phyloP scores from a whole-genome alignment of 2,888 invertebrate species.

The Conops quadrifasciatus region DNA sequence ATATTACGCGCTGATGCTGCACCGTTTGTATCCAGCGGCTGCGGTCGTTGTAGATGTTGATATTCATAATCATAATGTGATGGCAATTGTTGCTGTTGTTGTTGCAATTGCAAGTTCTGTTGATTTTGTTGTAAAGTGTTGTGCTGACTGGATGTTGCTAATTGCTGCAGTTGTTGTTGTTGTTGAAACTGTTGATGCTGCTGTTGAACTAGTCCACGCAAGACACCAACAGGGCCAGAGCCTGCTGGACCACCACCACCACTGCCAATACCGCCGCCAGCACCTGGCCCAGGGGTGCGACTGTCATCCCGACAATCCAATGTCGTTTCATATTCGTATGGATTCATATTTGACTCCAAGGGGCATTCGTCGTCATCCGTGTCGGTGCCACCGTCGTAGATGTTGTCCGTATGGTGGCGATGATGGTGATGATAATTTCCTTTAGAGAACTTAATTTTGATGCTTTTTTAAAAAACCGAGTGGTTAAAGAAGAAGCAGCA shows the following conservation, averaged over 20 bases:
- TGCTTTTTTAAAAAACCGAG: constrained; percentile 47
- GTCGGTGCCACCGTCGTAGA: constrained; percentile 64
- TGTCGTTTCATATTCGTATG: constrained; percentile 66
- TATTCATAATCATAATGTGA: constrained; percentile 64
- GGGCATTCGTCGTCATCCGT: constrained; percentile 65
- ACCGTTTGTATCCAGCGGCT: constrained; percentile 52
- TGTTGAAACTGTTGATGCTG: constrained; percentile 36
- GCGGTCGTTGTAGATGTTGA: constrained; percentile 56
- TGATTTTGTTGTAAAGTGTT: constrained; percentile 59
- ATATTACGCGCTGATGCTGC: constrained; percentile 56
- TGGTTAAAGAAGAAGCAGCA: neutral
- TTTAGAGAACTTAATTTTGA: constrained; percentile 64
- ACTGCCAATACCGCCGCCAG: constrained; percentile 50
- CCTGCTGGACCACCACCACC: constrained; percentile 30
- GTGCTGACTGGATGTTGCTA: constrained; percentile 44
- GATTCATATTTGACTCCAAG: constrained; percentile 64
- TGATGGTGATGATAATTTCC: constrained; percentile 55
- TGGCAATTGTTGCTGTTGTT: constrained; percentile 46
- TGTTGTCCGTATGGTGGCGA: constrained; percentile 62
- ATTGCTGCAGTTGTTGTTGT: constrained; percentile 23
- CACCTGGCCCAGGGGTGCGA: constrained; percentile 52
- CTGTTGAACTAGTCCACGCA: constrained; percentile 25
- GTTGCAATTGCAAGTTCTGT: constrained; percentile 57
- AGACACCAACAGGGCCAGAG: constrained; percentile 34
- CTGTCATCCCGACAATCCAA: constrained; percentile 64